Evolutionary conservation across 1,140 invertebrate species (phyloP), one percentile per base, ranked within the genome.

Genomic region (Drosophila orena): DNA sequence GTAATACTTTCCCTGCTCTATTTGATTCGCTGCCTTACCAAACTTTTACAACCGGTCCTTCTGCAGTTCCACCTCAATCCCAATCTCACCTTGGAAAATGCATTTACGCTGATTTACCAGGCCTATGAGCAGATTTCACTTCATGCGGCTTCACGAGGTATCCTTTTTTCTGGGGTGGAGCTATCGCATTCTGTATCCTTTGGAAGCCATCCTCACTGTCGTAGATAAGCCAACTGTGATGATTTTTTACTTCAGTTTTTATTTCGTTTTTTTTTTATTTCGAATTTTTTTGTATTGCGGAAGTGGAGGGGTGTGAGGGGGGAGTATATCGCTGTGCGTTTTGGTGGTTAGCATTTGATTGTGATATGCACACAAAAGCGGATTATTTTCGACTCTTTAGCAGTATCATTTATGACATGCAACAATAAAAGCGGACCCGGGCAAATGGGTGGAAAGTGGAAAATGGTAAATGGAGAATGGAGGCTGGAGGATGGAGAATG

Each of bases 361-460:
- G 81, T 88, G 79, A 86, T 76, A 86, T 89, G 79, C 83, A 77
- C 84, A 89, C 84, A 89, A 83, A 88, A 83, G 83, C 83, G 83
- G 83, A 86, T 86, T 86, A 86, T 89, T 77, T 70, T 77, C 64
- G 78, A 83, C 74, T 86, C 75, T 88, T 89, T 85, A 83, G 79
- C 84, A 79, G 77, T 79, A 86, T 89, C 84, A 89, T 86, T 86
- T 86, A 86, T 86, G 83, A 83, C 83, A 83, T 83, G 68, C 79
- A 86, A 89, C 79, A 88, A 89, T 89, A 86, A 81, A 69, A 65
- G 49, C 38, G 49, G 62, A 30, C 30, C 30, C 30, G 40, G 40
- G 40, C 17, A 42, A 42, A 42, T 38, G 37, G 37, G 40, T 8
- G n/a, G n/a, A 42, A 8, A 42, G 42, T 20, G 37, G 12, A 14